A percentile compares a stretch with the other conserved stretches of the same genome.
Evolutionary conservation across 2,797 vertebrate genomes (phyloP).

Genomic region (Erithacus rubecula): DNA sequence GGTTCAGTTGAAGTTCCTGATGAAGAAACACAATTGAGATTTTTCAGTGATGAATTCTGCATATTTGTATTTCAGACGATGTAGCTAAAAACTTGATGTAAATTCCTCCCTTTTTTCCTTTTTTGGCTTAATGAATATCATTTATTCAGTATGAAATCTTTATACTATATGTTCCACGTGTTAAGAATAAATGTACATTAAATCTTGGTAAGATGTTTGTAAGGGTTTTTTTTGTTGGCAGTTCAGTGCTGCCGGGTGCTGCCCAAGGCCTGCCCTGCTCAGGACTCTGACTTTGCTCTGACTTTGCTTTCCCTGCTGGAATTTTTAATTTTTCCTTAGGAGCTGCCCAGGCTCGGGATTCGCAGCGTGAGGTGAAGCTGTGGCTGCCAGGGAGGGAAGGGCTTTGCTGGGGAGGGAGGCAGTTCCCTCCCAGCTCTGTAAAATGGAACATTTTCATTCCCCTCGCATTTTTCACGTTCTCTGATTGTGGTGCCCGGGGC

Average conservation of each 20-base stretch:
- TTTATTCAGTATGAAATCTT: slow-evolving; percentile 99
- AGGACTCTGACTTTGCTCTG: not conserved
- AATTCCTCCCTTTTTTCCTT: slow-evolving; percentile 98
- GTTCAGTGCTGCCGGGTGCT: not conserved
- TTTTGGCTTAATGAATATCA: slow-evolving; percentile 99
- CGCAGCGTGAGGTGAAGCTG: not conserved
- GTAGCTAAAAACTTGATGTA: slow-evolving; percentile 99
- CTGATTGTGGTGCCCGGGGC: not conserved
- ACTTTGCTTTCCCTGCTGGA: not conserved
- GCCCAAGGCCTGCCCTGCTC: not conserved
- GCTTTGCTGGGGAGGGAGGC: not conserved
- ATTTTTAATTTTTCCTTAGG: not conserved
- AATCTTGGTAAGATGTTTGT: slow-evolving; percentile 99
- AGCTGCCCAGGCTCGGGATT: not conserved
- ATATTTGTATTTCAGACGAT: slow-evolving; percentile 99
- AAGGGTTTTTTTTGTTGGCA: slow-evolving; percentile 81
- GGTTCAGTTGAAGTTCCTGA: slow-evolving; percentile 91
- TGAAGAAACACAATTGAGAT: slow-evolving; percentile 99
- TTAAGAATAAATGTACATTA: slow-evolving; percentile 99
- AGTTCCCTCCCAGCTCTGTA: not conserved
- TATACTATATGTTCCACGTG: slow-evolving; percentile 99
- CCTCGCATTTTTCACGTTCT: not conserved
- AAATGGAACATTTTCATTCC: not conserved
- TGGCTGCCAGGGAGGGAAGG: not conserved
- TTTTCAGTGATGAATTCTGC: slow-evolving; percentile 99